Evolutionary conservation across 2,113 vertebrate genomes (phyloP).

Genomic region (Dascyllus trimaculatus): DNA sequence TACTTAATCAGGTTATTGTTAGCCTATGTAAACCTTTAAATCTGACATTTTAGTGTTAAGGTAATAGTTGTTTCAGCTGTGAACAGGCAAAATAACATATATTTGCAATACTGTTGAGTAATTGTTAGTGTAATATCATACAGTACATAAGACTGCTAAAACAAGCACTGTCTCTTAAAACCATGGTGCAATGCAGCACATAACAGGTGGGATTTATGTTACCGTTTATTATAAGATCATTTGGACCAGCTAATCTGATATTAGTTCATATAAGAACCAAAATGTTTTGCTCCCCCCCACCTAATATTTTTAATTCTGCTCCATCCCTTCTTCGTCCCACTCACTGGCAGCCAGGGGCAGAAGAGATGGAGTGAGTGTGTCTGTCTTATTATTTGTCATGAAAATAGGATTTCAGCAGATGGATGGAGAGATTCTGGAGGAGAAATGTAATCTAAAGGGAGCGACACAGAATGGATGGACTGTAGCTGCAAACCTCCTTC

Average conservation of each 20-base stretch:
- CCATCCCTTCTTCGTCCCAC: background rate
- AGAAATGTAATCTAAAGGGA: constrained; percentile 62
- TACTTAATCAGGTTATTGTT: too few relatives aligned
- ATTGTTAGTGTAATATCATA: too few relatives aligned
- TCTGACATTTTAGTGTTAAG: too few relatives aligned
- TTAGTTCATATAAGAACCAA: background rate
- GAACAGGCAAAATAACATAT: too few relatives aligned
- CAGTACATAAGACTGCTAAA: too few relatives aligned
- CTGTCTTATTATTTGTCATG: constrained; percentile 64
- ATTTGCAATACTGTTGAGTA: too few relatives aligned
- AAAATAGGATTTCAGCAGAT: constrained; percentile 73
- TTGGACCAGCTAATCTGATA: background rate
- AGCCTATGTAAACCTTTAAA: too few relatives aligned
- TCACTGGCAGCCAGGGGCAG: constrained; percentile 45
- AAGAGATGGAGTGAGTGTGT: constrained; percentile 53
- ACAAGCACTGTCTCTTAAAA: too few relatives aligned
- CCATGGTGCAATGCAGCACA: too few relatives aligned
- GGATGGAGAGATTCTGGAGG: constrained; percentile 56
- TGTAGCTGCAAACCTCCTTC: constrained; percentile 17
- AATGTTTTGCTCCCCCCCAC: constrained; percentile 17
- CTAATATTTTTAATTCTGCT: constrained; percentile 32
- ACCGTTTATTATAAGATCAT: background rate
- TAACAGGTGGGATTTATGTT: too few relatives aligned
- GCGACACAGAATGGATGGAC: constrained; percentile 31
- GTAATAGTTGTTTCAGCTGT: too few relatives aligned